Conservation (phyloP, 2,888 invertebrate species). For the Caenorhabditis panamensis region DNA sequence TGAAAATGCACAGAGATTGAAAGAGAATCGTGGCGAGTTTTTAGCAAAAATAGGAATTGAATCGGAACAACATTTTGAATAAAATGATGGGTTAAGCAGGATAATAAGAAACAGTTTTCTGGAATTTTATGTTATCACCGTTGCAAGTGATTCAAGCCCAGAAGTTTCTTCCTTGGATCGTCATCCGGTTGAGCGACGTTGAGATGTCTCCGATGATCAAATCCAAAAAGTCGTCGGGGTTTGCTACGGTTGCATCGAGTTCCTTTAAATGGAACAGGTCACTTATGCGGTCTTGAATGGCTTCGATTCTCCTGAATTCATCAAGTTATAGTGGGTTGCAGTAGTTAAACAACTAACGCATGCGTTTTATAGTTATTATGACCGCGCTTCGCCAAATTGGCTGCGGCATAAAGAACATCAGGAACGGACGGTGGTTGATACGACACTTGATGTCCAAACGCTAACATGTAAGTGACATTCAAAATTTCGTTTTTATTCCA, state of each 20-base stretch:
- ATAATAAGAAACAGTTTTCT: too few relatives aligned
- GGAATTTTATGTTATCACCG: too few relatives aligned
- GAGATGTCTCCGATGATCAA: background rate
- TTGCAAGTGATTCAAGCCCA: slow-evolving; percentile 29
- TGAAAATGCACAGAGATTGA: too few relatives aligned
- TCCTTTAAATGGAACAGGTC: background rate
- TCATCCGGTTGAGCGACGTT: slow-evolving; percentile 1
- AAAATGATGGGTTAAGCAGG: too few relatives aligned
- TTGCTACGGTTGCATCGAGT: too few relatives aligned
- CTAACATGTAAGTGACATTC: slow-evolving; percentile 43
- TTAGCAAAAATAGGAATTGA: too few relatives aligned
- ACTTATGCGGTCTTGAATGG: background rate
- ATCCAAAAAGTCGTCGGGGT: background rate
- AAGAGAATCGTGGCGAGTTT: too few relatives aligned
- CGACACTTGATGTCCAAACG: slow-evolving; percentile 58
- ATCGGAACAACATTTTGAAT: too few relatives aligned
- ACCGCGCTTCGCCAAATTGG: slow-evolving; percentile 66
- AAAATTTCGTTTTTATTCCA: slow-evolving; percentile 53
- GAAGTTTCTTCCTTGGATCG: slow-evolving; percentile 17
- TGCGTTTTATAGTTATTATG: slow-evolving; percentile 51
- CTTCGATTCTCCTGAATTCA: background rate
- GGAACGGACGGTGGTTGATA: slow-evolving; percentile 47
- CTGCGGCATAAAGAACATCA: slow-evolving; percentile 58
- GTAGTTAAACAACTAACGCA: slow-evolving; percentile 33
- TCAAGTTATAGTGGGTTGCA: background rate